A percentile compares a stretch with the other conserved stretches of the same genome.
phyloP scores from a whole-genome alignment of 1,140 invertebrate species.

The Sycophaga agraensis region DNA sequence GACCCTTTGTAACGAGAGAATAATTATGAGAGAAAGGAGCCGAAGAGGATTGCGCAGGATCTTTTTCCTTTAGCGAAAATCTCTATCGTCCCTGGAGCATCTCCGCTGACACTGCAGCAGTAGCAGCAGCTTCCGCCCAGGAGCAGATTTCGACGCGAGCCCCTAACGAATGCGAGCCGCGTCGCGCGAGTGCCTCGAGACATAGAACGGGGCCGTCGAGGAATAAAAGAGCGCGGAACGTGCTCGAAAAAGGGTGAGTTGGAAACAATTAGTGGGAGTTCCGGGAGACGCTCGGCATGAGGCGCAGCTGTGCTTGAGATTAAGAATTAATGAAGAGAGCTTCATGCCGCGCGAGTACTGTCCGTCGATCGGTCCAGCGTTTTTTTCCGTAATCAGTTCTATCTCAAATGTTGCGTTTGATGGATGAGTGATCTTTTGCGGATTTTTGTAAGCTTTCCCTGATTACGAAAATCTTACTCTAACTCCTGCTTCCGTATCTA shows the following conservation, averaged over 20 bases:
- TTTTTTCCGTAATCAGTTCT: not conserved
- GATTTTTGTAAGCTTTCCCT: too few relatives aligned
- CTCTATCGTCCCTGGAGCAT: not conserved
- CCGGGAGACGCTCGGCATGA: not conserved
- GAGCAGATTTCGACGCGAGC: slow-evolving; percentile 10
- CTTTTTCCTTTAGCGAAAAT: not conserved
- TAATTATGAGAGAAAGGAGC: too few relatives aligned
- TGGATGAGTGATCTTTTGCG: too few relatives aligned
- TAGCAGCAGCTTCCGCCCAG: slow-evolving; percentile 23
- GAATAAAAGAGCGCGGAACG: slow-evolving; percentile 4
- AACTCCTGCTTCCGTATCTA: too few relatives aligned
- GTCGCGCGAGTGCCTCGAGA: not conserved
- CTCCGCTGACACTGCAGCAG: slow-evolving; percentile 11
- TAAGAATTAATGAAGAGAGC: slow-evolving; percentile 4
- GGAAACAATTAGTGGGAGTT: slow-evolving; percentile 33
- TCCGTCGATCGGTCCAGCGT: not conserved
- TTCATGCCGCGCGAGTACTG: too few relatives aligned
- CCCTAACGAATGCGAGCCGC: slow-evolving; percentile 38
- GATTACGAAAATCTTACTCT: too few relatives aligned
- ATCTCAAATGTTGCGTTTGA: not conserved
- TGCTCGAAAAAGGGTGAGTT: slow-evolving; percentile 6
- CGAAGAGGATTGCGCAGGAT: too few relatives aligned
- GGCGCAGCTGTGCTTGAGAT: not conserved
- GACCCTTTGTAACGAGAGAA: too few relatives aligned
- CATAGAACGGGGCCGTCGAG: not conserved